phyloP scores from a whole-genome alignment of 1,140 invertebrate species.

The Drosophila guanche region DNA sequence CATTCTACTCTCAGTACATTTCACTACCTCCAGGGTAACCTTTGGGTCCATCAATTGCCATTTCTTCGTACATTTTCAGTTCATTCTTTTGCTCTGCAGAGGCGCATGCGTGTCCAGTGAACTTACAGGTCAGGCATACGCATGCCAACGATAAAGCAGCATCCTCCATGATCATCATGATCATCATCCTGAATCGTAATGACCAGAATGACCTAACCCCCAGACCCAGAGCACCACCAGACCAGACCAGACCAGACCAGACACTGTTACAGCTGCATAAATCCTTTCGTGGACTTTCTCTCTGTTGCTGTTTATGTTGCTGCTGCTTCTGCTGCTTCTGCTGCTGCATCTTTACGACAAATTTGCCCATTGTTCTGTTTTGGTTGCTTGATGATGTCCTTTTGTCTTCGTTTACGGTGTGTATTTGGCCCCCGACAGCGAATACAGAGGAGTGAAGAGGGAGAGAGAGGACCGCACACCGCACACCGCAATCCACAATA shows the following conservation, averaged over 20 bases:
- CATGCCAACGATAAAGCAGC: conserved; percentile 66
- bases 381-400: conserved; percentile 68
- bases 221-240: background rate
- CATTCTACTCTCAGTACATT: background rate
- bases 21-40: background rate
- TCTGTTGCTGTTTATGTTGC: conserved; percentile 17
- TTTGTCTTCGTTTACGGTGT: conserved; percentile 60
- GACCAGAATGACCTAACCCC: conserved; percentile 43
- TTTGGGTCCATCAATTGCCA: background rate
- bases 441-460: too few species aligned
- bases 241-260: conserved; percentile 12
- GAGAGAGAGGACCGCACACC: conserved; percentile 34
- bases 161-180: conserved; percentile 20
- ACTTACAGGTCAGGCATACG: conserved; percentile 76
- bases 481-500: conserved; percentile 74
- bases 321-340: background rate
- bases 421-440: conserved; percentile 61
- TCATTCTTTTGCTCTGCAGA: conserved; percentile 22
- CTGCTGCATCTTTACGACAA: conserved; percentile 68
- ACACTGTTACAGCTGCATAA: conserved; percentile 60
- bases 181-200: conserved; percentile 6
- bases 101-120: conserved; percentile 76
- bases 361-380: conserved; percentile 74
- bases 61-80: background rate
- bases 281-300: conserved; percentile 73